These are phyloP conservation scores for Monopis laevigella DNA, from an alignment of 2,888 invertebrate genomes.

Conservation along the genomic window DNA sequence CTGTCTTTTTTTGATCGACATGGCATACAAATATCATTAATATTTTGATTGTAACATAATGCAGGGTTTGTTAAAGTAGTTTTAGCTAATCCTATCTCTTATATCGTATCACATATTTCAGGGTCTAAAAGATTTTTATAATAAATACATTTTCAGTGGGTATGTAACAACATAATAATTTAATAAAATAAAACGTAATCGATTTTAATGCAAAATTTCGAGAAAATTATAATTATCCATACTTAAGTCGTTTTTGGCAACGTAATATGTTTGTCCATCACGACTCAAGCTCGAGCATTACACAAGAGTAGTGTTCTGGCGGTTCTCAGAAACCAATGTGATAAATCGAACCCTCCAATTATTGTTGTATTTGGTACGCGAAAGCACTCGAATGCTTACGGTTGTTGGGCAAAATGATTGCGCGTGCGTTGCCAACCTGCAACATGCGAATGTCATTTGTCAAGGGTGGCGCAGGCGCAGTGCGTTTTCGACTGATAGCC, in stretches of 20 bases:
- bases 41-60: too few relatives aligned
- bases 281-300: conserved; percentile 31
- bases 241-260: conserved; percentile 2
- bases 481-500: conserved; percentile 1
- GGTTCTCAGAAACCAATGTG: conserved; percentile 61
- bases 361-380: conserved; percentile 60
- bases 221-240: conserved; percentile 4
- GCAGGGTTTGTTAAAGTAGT: too few relatives aligned
- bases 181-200: not conserved
- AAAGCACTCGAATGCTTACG: conserved; percentile 59
- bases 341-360: conserved; percentile 65
- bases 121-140: too few relatives aligned
- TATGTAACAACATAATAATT: not conserved
- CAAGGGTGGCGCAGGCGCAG: not conserved
- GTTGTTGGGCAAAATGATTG: conserved; percentile 62
- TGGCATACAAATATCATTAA: too few relatives aligned
- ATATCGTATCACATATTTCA: too few relatives aligned
- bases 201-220: conserved; percentile 1
- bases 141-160: too few relatives aligned
- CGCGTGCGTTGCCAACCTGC: conserved; percentile 24
- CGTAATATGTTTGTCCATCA: conserved; percentile 62
- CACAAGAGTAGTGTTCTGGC: conserved; percentile 56
- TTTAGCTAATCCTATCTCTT: too few relatives aligned
- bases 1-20: too few relatives aligned
- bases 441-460: too few relatives aligned